These are phyloP conservation scores for Apantesis nais DNA, from an alignment of 2,888 invertebrate species.

Conservation along the genomic window DNA sequence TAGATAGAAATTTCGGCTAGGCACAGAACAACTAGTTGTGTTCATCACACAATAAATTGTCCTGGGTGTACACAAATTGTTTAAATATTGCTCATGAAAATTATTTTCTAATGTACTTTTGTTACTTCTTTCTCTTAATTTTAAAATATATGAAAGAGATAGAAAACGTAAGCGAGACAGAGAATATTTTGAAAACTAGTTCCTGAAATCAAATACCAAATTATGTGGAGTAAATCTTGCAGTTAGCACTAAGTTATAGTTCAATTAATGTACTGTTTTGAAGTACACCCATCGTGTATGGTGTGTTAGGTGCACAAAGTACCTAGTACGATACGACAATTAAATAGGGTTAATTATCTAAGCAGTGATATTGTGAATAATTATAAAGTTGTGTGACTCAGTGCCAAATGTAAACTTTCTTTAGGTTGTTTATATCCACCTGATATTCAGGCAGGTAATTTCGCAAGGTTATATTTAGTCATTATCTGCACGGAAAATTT, in stretches of 20 bases:
- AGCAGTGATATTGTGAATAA: not conserved
- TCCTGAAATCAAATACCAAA: not conserved
- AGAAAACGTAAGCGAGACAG: not conserved
- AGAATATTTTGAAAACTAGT: too few relatives aligned
- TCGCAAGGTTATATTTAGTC: constrained; percentile 55
- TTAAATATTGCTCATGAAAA: too few relatives aligned
- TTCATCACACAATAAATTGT: too few relatives aligned
- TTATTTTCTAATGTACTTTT: not conserved
- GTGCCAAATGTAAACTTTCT: constrained; percentile 57
- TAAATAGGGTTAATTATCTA: not conserved
- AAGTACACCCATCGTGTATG: constrained; percentile 23
- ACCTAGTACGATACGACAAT: not conserved
- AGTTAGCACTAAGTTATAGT: constrained; percentile 35
- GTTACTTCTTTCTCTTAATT: not conserved
- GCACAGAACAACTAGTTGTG: not conserved
- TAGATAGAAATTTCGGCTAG: too few relatives aligned
- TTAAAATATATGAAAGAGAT: not conserved
- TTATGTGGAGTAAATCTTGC: not conserved
- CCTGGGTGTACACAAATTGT: too few relatives aligned
- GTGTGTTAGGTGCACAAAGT: not conserved
- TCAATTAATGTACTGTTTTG: constrained; percentile 36
- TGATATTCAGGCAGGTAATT: constrained; percentile 71
- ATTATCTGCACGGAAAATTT: constrained; percentile 21
- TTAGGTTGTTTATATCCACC: constrained; percentile 63
- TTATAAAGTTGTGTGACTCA: too few relatives aligned